Evolutionary conservation across 2,113 vertebrate genomes (phyloP), one percentile per base, ranked within the genome.

Genomic region (Mugil cephalus): DNA sequence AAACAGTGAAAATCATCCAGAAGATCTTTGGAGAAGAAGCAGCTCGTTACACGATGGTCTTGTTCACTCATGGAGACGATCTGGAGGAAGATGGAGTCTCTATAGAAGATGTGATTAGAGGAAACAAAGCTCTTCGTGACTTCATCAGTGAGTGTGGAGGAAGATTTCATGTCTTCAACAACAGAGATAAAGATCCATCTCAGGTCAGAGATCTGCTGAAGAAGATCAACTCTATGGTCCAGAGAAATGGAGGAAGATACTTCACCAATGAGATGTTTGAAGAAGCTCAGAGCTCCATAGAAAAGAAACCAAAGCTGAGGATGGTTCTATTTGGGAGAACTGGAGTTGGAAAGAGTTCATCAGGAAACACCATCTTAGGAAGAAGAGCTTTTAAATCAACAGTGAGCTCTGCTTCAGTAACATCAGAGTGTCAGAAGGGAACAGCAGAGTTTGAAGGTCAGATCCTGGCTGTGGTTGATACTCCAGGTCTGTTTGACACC

Each of bases 281-380:
- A 11, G 24, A 59, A 1, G 60, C 42, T 8, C 14, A 63, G 10
- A 46, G 1, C 17, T 30, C 24, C 10, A 63, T 46, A 1, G 7
- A 4, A 14, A 54, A 21, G 2, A 17, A 58, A 1, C 2, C 1
- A 14, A 40, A 55, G 0, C 14, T 42, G 8, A 19, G 24, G 18
- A n/a, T 70, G 19, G 35, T 70, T 10, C 54, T 69, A 8, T 42
- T 69, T 45, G 17, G 65, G 18, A 52, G 38, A 38, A 55, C 51
- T 55, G 8, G 24, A 54, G n/a, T 24, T 9, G 63, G 73, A 7
- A 76, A 76, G 39, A 76, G 66, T 42, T 48, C 66, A 42, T 19
- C 50, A 43, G 73, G 58, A 51, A 77, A 77, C 74, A 54, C 50
- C 64, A 76, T 61, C 54, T n/a, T 76, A 17, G 17, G 18, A 30